Conservation (phyloP, 2,113 vertebrate species). For the Callaeas wilsoni region DNA sequence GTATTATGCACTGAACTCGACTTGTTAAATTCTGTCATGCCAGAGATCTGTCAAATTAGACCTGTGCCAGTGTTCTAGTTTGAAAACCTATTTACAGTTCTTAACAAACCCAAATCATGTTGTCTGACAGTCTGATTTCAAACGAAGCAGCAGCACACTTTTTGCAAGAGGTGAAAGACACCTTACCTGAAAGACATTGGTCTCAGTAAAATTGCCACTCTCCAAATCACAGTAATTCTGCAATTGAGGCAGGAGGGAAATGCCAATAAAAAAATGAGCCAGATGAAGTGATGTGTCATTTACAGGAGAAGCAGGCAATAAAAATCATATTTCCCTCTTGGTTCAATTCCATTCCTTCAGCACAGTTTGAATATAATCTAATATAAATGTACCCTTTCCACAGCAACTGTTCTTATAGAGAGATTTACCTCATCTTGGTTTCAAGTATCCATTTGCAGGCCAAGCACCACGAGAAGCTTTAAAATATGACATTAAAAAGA, state of each 20-base stretch:
- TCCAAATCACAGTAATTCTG: slow-evolving; percentile 59
- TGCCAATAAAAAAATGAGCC: slow-evolving; percentile 56
- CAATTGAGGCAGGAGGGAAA: slow-evolving; percentile 52
- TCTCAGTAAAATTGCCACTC: slow-evolving; percentile 57
- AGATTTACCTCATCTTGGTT: not conserved
- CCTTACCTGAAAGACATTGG: not conserved
- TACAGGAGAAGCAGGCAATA: slow-evolving; percentile 14
- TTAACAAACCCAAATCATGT: not conserved
- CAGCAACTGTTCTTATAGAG: not conserved
- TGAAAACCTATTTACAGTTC: not conserved
- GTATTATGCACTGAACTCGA: not conserved
- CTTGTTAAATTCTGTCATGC: not conserved
- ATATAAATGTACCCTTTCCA: not conserved
- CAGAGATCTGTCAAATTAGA: not conserved
- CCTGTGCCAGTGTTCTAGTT: not conserved
- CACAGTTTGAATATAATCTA: not conserved
- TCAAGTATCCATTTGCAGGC: not conserved
- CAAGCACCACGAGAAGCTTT: not conserved
- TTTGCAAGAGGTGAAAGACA: not conserved
- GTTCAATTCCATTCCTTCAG: not conserved
- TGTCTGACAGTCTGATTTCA: not conserved
- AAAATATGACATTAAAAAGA: not conserved
- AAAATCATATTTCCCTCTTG: not conserved
- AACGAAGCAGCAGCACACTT: not conserved
- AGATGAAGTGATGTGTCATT: slow-evolving; percentile 63